These are phyloP conservation scores for Tolypeutes matacus DNA, from an alignment of 2,797 vertebrate species.

Conservation along the genomic window DNA sequence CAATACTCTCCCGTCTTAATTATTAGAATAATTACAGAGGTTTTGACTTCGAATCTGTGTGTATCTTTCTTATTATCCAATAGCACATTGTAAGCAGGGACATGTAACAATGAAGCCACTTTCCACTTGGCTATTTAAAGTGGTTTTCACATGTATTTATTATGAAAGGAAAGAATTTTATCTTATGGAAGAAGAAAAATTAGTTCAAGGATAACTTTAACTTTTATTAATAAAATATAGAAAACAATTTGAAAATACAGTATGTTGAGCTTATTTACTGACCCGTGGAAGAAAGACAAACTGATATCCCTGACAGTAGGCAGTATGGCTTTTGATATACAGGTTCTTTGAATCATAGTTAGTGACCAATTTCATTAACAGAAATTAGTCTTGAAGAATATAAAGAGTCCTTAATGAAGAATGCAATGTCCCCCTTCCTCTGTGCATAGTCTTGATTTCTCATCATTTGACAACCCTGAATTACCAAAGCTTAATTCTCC, in stretches of 20 bases:
- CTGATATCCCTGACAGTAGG: neutral
- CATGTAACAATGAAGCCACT: neutral
- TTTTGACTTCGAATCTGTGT: neutral
- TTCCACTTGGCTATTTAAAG: neutral
- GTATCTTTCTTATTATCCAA: neutral
- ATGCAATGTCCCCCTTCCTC: neutral
- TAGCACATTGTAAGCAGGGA: neutral
- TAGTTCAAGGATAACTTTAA: slow-evolving; percentile 32
- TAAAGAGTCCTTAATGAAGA: neutral
- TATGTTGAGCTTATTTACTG: neutral
- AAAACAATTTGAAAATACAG: slow-evolving; percentile 43
- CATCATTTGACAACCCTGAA: slow-evolving; percentile 79
- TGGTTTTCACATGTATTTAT: neutral
- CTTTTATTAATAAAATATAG: neutral
- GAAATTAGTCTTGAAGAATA: slow-evolving; percentile 7
- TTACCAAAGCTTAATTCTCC: slow-evolving; percentile 65
- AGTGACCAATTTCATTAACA: slow-evolving; percentile 21
- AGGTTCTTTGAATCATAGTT: neutral
- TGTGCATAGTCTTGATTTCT: slow-evolving; percentile 75
- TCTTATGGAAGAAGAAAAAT: slow-evolving; percentile 3
- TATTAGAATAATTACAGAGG: neutral
- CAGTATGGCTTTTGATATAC: neutral
- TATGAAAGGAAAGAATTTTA: slow-evolving; percentile 26
- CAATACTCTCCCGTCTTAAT: neutral
- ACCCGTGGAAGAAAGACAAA: neutral